Evolutionary conservation across 2,888 invertebrate species (phyloP).

Genomic region (Aporophyla lueneburgensis): DNA sequence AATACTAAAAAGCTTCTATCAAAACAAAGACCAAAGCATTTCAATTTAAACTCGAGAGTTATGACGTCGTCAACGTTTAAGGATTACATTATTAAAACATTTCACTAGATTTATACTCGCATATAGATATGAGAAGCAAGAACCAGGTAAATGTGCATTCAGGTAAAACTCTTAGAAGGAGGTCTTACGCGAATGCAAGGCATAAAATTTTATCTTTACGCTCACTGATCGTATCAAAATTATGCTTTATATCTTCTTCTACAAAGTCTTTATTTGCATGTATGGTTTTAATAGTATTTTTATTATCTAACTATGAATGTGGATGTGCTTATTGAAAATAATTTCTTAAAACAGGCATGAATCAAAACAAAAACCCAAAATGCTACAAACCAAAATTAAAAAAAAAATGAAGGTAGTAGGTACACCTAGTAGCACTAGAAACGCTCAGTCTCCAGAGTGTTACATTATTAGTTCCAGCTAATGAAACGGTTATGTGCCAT

Average conservation of each 20-base stretch:
- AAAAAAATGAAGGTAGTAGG: too few relatives aligned
- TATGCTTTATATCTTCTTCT: slow-evolving; percentile 4
- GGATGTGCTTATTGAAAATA: slow-evolving; percentile 32
- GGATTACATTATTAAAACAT: slow-evolving; percentile 44
- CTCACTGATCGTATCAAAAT: slow-evolving; percentile 20
- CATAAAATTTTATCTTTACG: slow-evolving; percentile 55
- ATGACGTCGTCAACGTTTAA: slow-evolving; percentile 42
- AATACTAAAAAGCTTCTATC: slow-evolving; percentile 26
- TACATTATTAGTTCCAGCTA: slow-evolving; percentile 58
- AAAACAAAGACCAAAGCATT: slow-evolving; percentile 21
- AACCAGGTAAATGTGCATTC: slow-evolving; percentile 42
- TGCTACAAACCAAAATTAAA: background rate
- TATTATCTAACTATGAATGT: slow-evolving; percentile 49
- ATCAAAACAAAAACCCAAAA: background rate
- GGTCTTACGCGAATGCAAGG: slow-evolving; percentile 48
- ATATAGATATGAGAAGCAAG: slow-evolving; percentile 44
- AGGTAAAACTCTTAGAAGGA: slow-evolving; percentile 30
- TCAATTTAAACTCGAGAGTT: slow-evolving; percentile 37
- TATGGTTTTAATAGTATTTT: slow-evolving; percentile 51
- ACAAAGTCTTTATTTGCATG: slow-evolving; percentile 42
- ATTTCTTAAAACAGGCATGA: background rate
- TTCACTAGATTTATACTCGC: slow-evolving; percentile 43
- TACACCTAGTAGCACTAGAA: background rate
- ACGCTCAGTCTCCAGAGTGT: slow-evolving; percentile 23
- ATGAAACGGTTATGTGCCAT: slow-evolving; percentile 57